phyloP scores from a whole-genome alignment of 2,888 invertebrate genomes.

The Noctua janthina region DNA sequence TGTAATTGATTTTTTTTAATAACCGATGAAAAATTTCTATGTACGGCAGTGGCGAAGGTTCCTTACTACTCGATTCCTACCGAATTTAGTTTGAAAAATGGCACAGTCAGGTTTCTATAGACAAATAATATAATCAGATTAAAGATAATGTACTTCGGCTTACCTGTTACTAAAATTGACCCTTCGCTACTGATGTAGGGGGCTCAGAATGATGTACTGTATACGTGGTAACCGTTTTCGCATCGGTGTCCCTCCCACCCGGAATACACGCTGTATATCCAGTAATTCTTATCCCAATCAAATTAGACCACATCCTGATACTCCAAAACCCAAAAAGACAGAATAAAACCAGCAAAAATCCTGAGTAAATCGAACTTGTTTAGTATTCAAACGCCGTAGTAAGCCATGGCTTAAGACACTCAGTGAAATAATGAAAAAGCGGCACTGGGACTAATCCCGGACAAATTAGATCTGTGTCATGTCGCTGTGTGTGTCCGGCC shows the following conservation, averaged over 20 bases:
- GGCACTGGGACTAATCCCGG: slow-evolving; percentile 78
- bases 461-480: slow-evolving; percentile 80
- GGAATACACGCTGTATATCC: neutral
- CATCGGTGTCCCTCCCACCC: too few species aligned
- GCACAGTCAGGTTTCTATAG: too few species aligned
- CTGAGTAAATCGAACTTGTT: slow-evolving; percentile 66
- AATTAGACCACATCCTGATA: neutral
- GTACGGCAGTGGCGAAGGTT: too few species aligned
- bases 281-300: neutral
- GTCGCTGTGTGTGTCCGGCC: slow-evolving; percentile 54
- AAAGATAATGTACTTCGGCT: too few species aligned
- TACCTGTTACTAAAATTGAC: too few species aligned
- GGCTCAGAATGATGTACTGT: too few species aligned
- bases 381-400: slow-evolving; percentile 77
- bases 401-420: slow-evolving; percentile 84
- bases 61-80: too few species aligned
- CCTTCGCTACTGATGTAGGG: too few species aligned
- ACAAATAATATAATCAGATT: too few species aligned
- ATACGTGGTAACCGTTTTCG: too few species aligned
- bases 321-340: slow-evolving; percentile 1
- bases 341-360: slow-evolving; percentile 40
- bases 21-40: too few species aligned
- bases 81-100: too few species aligned
- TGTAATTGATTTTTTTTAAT: neutral
- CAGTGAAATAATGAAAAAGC: slow-evolving; percentile 86